These are phyloP conservation scores for Corapipo altera DNA, from an alignment of 2,113 vertebrate species.

Conservation along the genomic window DNA sequence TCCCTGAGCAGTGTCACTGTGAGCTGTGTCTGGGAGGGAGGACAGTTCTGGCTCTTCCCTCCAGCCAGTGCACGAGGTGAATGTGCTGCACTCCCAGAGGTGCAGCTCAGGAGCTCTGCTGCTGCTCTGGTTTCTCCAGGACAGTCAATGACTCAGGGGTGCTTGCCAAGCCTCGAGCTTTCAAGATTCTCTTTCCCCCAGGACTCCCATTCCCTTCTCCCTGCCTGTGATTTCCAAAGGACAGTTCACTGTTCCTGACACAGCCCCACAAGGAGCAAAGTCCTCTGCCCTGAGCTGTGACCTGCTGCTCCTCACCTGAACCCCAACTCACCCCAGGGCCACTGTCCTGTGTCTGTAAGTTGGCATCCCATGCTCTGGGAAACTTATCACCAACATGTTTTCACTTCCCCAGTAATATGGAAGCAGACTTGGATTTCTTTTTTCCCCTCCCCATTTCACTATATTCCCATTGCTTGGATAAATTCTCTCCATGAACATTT, in stretches of 20 bases:
- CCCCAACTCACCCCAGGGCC: neutral
- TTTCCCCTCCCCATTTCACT: neutral
- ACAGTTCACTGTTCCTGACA: neutral
- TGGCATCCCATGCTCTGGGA: neutral
- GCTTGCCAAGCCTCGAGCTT: neutral
- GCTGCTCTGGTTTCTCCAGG: neutral
- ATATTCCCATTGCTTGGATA: neutral
- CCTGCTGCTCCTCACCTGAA: neutral
- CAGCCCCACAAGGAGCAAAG: neutral
- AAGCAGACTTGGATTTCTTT: neutral
- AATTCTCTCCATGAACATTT: neutral
- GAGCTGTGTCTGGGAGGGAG: neutral
- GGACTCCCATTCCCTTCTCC: neutral
- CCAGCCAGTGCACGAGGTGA: rapidly evolving
- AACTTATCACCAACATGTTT: neutral
- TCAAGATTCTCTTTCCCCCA: neutral
- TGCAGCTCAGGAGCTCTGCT: neutral
- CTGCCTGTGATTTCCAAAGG: neutral
- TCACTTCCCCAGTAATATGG: neutral
- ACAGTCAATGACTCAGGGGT: neutral
- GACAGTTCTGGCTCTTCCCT: neutral
- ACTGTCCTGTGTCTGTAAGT: rapidly evolving
- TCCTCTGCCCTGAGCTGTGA: neutral
- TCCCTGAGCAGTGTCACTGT: neutral
- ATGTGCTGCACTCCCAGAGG: neutral